These are phyloP conservation scores for Salvelinus fontinalis DNA, from an alignment of 2,113 vertebrate genomes.

Conservation along the genomic window DNA sequence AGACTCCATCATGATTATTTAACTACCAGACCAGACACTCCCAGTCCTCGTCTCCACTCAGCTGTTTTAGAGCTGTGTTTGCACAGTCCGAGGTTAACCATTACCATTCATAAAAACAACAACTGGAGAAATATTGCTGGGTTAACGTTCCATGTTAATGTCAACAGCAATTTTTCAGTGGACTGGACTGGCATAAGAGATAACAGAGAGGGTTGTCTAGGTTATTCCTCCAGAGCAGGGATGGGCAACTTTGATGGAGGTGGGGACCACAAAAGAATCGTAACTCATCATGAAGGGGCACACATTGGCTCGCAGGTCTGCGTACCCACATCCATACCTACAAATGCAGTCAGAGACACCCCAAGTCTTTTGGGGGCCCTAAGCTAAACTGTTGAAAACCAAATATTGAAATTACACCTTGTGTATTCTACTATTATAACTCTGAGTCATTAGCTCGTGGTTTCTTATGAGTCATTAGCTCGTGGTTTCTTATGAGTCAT, in stretches of 20 bases:
- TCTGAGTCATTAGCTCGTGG: neutral
- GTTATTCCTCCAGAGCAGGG: neutral
- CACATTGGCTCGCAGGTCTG: no score
- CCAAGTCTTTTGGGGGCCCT: no score
- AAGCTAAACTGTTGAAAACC: no score
- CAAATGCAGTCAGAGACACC: no score
- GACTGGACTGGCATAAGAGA: neutral
- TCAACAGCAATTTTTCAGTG: constrained; percentile 22
- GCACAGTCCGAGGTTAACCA: constrained; percentile 24
- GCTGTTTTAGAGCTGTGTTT: constrained; percentile 27
- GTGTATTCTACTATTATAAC: no score
- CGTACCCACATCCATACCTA: no score
- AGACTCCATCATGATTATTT: constrained; percentile 35
- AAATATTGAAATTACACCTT: no score
- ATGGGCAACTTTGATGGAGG: no score
- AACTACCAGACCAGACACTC: constrained; percentile 8
- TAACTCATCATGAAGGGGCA: no score
- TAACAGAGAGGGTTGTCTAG: constrained; percentile 14
- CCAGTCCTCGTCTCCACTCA: constrained; percentile 9
- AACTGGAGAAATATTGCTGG: constrained; percentile 15
- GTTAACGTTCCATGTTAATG: constrained; percentile 16
- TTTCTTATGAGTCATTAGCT: no score
- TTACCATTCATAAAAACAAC: constrained; percentile 36
- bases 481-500: no score
- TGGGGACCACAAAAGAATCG: no score